Conservation (phyloP, 2,888 invertebrate genomes). For the Mesochorus sp. region DNA sequence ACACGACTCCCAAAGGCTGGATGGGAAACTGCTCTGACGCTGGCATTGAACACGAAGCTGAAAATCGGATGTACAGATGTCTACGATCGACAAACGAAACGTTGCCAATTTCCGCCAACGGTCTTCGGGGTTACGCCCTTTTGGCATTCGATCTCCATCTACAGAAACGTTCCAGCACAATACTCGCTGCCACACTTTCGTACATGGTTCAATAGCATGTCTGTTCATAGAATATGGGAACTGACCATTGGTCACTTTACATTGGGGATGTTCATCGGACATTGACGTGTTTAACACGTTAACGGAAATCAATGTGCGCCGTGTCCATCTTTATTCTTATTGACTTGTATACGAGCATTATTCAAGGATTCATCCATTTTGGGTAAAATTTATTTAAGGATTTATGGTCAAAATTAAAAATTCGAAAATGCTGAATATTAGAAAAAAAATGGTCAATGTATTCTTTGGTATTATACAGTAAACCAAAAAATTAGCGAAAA, state of each 20-base stretch:
- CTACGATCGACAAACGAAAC: background rate
- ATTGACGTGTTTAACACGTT: slow-evolving; percentile 66
- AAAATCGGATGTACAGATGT: slow-evolving; percentile 19
- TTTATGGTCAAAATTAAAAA: no score
- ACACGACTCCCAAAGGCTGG: slow-evolving; percentile 58
- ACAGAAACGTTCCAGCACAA: background rate
- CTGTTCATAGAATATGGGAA: slow-evolving; percentile 62
- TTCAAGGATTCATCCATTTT: slow-evolving; percentile 7
- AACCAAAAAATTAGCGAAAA: no score
- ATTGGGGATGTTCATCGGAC: slow-evolving; percentile 64
- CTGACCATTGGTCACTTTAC: slow-evolving; percentile 78
- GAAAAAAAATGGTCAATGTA: no score
- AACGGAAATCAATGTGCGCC: slow-evolving; percentile 53
- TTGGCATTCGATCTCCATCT: background rate
- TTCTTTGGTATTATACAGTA: no score
- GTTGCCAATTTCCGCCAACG: background rate
- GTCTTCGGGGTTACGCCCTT: slow-evolving; percentile 6
- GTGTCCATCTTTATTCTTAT: slow-evolving; percentile 56
- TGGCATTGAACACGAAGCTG: slow-evolving; percentile 39
- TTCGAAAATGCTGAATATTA: no score
- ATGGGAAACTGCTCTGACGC: slow-evolving; percentile 48
- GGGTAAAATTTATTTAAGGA: no score
- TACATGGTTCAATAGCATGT: slow-evolving; percentile 54
- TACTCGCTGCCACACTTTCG: slow-evolving; percentile 33
- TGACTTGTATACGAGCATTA: slow-evolving; percentile 7